phyloP scores from a whole-genome alignment of 2,113 vertebrate species.

The Camelus bactrianus region DNA sequence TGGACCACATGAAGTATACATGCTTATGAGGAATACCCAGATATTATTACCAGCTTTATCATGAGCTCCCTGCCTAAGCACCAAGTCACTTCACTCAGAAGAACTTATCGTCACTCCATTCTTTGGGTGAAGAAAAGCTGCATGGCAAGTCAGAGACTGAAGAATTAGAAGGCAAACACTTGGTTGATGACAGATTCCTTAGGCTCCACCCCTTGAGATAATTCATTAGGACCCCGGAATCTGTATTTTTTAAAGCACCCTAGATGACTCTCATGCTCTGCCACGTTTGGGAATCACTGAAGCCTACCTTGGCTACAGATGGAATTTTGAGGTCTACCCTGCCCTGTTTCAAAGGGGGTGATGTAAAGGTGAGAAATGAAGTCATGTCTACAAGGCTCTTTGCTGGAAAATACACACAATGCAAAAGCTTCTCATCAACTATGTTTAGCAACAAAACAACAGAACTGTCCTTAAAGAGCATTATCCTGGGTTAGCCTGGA shows the following conservation, averaged over 20 bases:
- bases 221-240: neutral
- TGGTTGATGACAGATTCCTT: neutral
- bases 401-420: slow-evolving; percentile 13
- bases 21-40: neutral
- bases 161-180: slow-evolving; percentile 3
- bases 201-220: neutral
- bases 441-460: slow-evolving; percentile 22
- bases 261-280: neutral
- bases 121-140: slow-evolving; percentile 8
- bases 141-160: neutral
- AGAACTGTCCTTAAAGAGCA: slow-evolving; percentile 13
- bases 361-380: slow-evolving; percentile 35
- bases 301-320: slow-evolving; percentile 35
- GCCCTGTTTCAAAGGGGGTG: neutral
- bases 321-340: neutral
- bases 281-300: slow-evolving; percentile 24
- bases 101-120: neutral
- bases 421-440: neutral
- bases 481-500: neutral
- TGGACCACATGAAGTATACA: neutral
- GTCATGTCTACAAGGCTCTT: neutral
- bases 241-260: neutral
- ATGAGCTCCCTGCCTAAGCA: neutral
- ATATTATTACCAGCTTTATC: neutral
- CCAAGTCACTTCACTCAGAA: neutral